These are phyloP conservation scores for Clarias pachynema DNA, from an alignment of 2,797 vertebrate species.

Conservation along the genomic window DNA sequence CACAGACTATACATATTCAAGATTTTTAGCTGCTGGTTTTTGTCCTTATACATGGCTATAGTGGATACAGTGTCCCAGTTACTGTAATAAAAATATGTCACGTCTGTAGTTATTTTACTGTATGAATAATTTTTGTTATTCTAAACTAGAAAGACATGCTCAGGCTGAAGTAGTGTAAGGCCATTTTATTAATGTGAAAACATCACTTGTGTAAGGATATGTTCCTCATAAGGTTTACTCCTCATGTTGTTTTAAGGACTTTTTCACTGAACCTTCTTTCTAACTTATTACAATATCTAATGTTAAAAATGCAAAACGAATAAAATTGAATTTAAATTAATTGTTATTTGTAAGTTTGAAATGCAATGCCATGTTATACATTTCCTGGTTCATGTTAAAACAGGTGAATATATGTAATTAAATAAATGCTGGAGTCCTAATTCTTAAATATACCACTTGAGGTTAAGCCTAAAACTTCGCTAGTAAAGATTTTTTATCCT, in stretches of 20 bases:
- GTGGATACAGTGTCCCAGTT: neutral
- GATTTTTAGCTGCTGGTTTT: neutral
- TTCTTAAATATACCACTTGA: neutral
- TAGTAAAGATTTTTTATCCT: neutral
- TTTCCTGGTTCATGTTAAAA: neutral
- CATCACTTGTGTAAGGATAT: neutral
- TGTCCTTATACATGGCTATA: neutral
- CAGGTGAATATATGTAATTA: neutral
- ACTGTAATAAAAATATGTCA: neutral
- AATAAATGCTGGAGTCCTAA: neutral
- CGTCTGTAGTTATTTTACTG: neutral
- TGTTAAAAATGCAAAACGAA: neutral
- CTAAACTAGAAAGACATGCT: neutral
- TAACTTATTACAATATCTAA: neutral
- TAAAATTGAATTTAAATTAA: neutral
- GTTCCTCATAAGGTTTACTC: neutral
- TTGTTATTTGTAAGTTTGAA: neutral
- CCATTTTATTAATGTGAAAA: neutral
- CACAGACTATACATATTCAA: neutral
- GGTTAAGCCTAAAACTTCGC: neutral
- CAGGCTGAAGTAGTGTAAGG: neutral
- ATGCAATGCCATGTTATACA: neutral
- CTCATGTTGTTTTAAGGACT: neutral
- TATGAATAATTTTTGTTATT: neutral
- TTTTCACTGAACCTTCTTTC: neutral